These are phyloP conservation scores for Halocynthia aurantium DNA, from an alignment of 23 tunicate genomes.

Conservation along the genomic window DNA sequence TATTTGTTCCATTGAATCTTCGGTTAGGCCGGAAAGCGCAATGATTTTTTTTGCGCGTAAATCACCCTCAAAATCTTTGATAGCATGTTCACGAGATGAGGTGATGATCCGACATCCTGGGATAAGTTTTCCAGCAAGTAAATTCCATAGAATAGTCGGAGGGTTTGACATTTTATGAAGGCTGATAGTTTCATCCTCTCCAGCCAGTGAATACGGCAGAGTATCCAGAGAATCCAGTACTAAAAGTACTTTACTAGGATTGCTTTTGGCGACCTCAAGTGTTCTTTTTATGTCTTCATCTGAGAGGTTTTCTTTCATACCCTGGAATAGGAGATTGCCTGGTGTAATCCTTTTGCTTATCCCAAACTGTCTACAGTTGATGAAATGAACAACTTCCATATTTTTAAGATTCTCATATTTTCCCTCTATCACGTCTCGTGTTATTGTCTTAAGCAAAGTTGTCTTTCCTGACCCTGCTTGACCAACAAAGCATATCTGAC, in stretches of 20 bases:
- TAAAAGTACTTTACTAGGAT: neutral
- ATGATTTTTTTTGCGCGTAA: neutral
- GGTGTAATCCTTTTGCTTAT: too few species aligned
- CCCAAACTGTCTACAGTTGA: too few species aligned
- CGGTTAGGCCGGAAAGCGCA: neutral
- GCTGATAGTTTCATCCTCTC: neutral
- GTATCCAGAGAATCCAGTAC: conserved; percentile 5
- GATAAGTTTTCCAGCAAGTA: conserved; percentile 2
- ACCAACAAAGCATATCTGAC: neutral
- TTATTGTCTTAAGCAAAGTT: too few species aligned
- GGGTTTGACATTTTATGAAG: neutral
- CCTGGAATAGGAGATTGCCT: too few species aligned
- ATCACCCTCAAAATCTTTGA: neutral
- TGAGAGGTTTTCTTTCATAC: too few species aligned
- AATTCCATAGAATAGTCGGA: neutral
- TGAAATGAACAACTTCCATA: too few species aligned
- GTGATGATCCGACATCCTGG: neutral
- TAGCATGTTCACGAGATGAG: neutral
- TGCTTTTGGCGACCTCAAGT: too few species aligned
- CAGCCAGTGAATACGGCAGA: neutral
- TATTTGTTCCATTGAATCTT: neutral
- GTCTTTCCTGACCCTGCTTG: too few species aligned
- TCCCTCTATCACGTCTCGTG: too few species aligned
- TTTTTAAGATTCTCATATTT: neutral
- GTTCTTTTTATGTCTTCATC: too few species aligned